Conservation (phyloP, 1,140 invertebrate species). For the Tetramorium simillimum region DNA sequence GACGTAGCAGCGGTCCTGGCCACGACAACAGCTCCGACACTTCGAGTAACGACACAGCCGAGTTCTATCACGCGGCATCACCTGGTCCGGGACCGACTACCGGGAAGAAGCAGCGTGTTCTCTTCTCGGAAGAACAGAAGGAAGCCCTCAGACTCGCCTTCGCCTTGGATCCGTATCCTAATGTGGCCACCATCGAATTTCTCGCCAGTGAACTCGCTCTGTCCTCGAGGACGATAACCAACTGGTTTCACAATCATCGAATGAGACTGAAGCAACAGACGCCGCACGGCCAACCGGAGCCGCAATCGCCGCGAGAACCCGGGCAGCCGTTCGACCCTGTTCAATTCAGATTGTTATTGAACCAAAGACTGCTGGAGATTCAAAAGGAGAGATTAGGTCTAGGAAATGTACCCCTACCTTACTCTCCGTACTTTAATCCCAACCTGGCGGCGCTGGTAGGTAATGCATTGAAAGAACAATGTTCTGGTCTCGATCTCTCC, state of each 20-base stretch:
- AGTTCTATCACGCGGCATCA: constrained; percentile 95
- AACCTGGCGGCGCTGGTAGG: constrained; percentile 89
- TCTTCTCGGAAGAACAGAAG: constrained; percentile 99
- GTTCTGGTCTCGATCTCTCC: constrained; percentile 92
- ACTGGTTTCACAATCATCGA: constrained; percentile 99
- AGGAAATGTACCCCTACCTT: constrained; percentile 90
- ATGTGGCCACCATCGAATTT: constrained; percentile 97
- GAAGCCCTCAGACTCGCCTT: constrained; percentile 97
- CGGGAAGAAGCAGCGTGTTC: constrained; percentile 96
- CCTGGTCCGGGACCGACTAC: constrained; percentile 91
- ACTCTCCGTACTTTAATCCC: constrained; percentile 91
- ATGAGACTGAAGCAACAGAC: constrained; percentile 98
- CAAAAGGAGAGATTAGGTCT: constrained; percentile 93
- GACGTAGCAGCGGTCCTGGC: constrained; percentile 92
- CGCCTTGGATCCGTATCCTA: constrained; percentile 97
- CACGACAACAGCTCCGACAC: constrained; percentile 95
- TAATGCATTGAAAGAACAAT: constrained; percentile 91
- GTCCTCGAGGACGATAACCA: constrained; percentile 98
- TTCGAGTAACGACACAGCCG: constrained; percentile 94
- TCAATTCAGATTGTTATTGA: constrained; percentile 94
- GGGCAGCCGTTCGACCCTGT: constrained; percentile 94
- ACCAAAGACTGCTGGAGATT: constrained; percentile 94
- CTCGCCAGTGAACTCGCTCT: constrained; percentile 95
- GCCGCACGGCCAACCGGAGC: constrained; percentile 89
- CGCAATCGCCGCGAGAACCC: constrained; percentile 89